Base-by-base conservation (phyloP, 2,113 vertebrate genomes). In the Scomber colias region DNA sequence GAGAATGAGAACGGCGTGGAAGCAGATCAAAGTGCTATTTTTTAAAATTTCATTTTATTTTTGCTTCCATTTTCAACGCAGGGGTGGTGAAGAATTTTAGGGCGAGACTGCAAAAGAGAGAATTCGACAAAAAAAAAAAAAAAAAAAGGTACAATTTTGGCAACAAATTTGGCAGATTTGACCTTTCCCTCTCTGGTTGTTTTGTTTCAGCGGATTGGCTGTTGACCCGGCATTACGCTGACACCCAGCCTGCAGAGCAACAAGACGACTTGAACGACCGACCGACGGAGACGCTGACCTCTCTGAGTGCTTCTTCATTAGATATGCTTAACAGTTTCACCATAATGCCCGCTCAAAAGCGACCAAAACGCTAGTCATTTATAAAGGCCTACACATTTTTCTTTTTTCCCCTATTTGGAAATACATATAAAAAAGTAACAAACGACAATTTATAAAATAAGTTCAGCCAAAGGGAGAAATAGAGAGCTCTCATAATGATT, bases 311-410 rank as follows among this genome's bases (percentile, higher is more conserved):
- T 88, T 94, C 89, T 91, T n/a, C 71, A 88, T 93, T 92, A 95
- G 93, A 95, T 95, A 94, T 95, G 92, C 95, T 94, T 91, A 69
- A 82, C 44, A 7, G 69, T 88, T 88, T 78, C 63, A 81, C 81
- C 90, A 84, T 89, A 91, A 93, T 90, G 82, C 89, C 89, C 79
- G 56, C 57, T 75, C 83, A 84, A 79, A 79, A 77, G 89, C 78
- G 63, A 85, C 86, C 80, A 72, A 71, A 86, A 76, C 59, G 31
- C 75, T 14, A 31, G 77, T 84, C 63, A 61, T 72, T 86, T 75
- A 69, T 71, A 82, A 92, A 92, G 87, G 87, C 88, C 84, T 75
- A 86, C 77, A 79, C 71, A 53, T 79, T 83, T 54, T 79, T 51
- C 56, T 75, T 78, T 75, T 72, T 14, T 1, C 1, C 66, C 76